Percentiles rank a stretch among this genome's conserved stretches.
Evolutionary conservation across 2,888 invertebrate genomes (phyloP).

Genomic region (Rugalucina vietnamica): DNA sequence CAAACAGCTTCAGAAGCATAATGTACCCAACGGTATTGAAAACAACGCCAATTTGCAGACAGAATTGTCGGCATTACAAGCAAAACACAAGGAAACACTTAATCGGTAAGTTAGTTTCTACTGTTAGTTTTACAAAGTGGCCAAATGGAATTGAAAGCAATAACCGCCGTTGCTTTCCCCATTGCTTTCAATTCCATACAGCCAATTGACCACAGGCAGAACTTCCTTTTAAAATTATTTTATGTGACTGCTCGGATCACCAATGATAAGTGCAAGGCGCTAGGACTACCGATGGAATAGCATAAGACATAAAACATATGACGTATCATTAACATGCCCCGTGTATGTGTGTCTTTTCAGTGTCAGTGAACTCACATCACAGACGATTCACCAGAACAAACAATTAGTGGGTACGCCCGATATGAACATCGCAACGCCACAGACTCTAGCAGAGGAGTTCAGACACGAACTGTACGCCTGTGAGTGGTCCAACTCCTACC

Average conservation of each 20-base stretch:
- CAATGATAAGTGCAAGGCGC: too few relatives aligned
- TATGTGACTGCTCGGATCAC: too few relatives aligned
- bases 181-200: too few relatives aligned
- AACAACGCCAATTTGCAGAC: constrained; percentile 12
- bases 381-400: constrained; percentile 17
- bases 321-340: too few relatives aligned
- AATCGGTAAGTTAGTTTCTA: constrained; percentile 28
- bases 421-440: constrained; percentile 34
- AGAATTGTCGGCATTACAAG: constrained; percentile 46
- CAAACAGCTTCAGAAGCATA: constrained; percentile 48
- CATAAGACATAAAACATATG: too few relatives aligned
- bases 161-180: too few relatives aligned
- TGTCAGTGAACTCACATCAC: constrained; percentile 43
- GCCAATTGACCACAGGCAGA: too few relatives aligned
- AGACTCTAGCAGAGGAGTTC: constrained; percentile 63
- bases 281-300: too few relatives aligned
- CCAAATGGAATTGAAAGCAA: too few relatives aligned
- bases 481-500: constrained; percentile 58
- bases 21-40: constrained; percentile 19
- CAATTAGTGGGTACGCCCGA: constrained; percentile 48
- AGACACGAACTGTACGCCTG: constrained; percentile 56
- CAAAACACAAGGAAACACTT: constrained; percentile 49
- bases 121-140: not conserved
- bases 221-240: too few relatives aligned
- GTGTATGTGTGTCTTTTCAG: constrained; percentile 22